Percentiles rank a stretch among this genome's conserved stretches.
Evolutionary conservation across 2,113 vertebrate genomes (phyloP).

Genomic region (Myotis davidii): DNA sequence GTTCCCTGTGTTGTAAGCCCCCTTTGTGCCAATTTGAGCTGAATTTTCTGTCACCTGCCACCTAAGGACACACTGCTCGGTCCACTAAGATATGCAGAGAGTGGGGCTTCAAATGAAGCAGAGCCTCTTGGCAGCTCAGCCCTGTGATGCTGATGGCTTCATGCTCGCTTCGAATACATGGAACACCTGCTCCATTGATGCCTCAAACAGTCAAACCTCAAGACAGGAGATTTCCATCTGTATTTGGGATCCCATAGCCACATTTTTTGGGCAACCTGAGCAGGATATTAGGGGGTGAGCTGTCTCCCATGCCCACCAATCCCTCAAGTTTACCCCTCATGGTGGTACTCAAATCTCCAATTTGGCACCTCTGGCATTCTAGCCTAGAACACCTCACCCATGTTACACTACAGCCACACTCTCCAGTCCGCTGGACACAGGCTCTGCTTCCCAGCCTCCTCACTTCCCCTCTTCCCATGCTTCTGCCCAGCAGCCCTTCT

Average conservation of each 20-base stretch:
- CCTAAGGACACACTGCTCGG: not conserved
- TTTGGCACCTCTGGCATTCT: not conserved
- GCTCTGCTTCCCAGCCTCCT: not conserved
- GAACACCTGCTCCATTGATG: not conserved
- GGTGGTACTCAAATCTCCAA: not conserved
- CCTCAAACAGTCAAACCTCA: not conserved
- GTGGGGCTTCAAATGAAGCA: not conserved
- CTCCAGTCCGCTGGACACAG: not conserved
- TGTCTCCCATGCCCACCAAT: not conserved
- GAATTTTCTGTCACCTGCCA: not conserved
- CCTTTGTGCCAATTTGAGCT: not conserved
- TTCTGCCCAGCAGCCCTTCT: not conserved
- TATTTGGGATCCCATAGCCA: not conserved
- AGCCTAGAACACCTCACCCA: not conserved
- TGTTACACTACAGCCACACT: too few relatives aligned
- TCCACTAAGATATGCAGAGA: not conserved
- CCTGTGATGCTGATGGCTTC: not conserved
- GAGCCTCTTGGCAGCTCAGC: not conserved
- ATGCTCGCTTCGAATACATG: accelerated
- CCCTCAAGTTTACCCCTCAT: not conserved
- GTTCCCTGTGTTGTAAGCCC: not conserved
- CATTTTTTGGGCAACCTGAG: not conserved
- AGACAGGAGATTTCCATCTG: not conserved
- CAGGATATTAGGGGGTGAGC: not conserved
- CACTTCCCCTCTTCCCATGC: not conserved